Percentiles rank a stretch among this genome's conserved stretches.
Conservation (phyloP, 1,140 invertebrate genomes). For the Trachymyrmex septentrionalis region DNA sequence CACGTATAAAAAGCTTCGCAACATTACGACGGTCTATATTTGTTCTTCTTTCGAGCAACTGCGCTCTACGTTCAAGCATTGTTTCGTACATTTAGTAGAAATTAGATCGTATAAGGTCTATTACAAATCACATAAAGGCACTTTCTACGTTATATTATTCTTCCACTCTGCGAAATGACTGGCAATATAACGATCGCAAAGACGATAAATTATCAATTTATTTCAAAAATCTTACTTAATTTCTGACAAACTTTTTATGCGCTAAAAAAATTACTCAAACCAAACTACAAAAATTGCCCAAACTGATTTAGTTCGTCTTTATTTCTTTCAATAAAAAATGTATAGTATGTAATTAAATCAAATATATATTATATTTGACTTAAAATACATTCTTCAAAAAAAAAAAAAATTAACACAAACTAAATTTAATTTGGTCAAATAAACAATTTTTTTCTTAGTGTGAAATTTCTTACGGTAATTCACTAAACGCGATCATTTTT, state of each 20-base stretch:
- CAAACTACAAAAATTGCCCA: too few relatives aligned
- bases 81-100: background rate
- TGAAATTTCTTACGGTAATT: background rate
- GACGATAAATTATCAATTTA: background rate
- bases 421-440: too few relatives aligned
- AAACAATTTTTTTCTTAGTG: too few relatives aligned
- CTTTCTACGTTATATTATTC: background rate
- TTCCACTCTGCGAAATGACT: background rate
- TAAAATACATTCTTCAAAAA: too few relatives aligned
- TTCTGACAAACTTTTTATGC: background rate
- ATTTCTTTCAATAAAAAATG: too few relatives aligned
- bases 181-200: background rate
- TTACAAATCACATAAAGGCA: background rate
- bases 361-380: too few relatives aligned
- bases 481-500: background rate
- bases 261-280: too few relatives aligned
- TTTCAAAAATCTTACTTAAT: background rate
- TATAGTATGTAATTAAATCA: too few relatives aligned
- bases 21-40: slow-evolving; percentile 68
- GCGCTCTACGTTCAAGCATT: background rate
- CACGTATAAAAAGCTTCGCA: slow-evolving; percentile 41
- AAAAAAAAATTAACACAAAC: too few relatives aligned
- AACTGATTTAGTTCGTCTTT: too few relatives aligned
- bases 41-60: slow-evolving; percentile 63
- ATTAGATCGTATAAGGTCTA: background rate